Base-by-base conservation (phyloP, 2,888 invertebrate genomes). In the Aelia acuminata region DNA sequence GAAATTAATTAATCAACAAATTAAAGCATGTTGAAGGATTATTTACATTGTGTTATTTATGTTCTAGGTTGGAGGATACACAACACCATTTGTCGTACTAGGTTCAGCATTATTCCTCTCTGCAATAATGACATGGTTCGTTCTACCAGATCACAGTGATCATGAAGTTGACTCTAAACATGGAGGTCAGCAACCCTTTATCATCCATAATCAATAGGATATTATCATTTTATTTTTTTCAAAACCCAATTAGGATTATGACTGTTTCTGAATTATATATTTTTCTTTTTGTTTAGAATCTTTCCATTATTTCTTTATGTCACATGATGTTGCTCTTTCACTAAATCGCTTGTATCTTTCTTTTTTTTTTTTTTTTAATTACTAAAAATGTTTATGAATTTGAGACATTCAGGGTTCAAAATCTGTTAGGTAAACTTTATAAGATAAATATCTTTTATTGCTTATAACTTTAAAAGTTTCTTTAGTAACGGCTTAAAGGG, bases 1-100 rank as follows among this genome's bases (percentile, higher is more conserved):
- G 10, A 26, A 26, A 57, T 57, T 26, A 26, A 57, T 26, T 15
- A 57, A 57, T 18, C 2, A 0, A 57, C 26, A 26, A 26, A 26
- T 13, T n/a, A 57, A 53, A 53, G n/a, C n/a, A n/a, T 53, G 8
- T n/a, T 53, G 8, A n/a, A n/a, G 13, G 3, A 63, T 31, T 11
- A 57, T 57, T 15, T 8, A 57, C 13, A 35, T 70, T 35, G 15
- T 20, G 35, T 31, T 57, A 13, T 31, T 8, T 70, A 53, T 35
- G 2, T 90, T 91, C 39, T 90, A 94, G 93, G 91, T 95, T 15
- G 97, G 97, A 3, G 97, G 97, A 0, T 97, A 96, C 92, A 94
- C 95, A 0, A 93, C 96, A 8, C 97, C 97, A 0, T 98, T 98
- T 91, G 96, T 95, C 0, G 95, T 96, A 0, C 94, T 97, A 90